Percentiles rank a stretch among this genome's conserved stretches.
These are phyloP conservation scores for Dugesia japonica DNA, from an alignment of 2,888 invertebrate species.

Conservation along the genomic window DNA sequence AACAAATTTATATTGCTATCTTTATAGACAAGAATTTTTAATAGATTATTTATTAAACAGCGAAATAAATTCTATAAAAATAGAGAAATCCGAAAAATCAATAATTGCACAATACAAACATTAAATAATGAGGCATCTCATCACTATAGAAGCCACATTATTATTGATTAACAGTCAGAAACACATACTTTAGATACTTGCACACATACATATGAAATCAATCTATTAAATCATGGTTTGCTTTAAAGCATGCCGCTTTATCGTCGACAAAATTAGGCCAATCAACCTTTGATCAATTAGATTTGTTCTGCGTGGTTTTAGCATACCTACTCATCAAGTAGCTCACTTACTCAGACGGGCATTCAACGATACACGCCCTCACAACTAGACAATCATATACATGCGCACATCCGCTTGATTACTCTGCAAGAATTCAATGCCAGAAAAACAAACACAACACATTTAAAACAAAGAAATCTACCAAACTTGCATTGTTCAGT, in stretches of 20 bases:
- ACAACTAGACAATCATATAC: not conserved
- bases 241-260: conserved; percentile 11
- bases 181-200: conserved; percentile 11
- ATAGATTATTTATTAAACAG: no score
- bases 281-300: conserved; percentile 16
- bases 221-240: conserved; percentile 13
- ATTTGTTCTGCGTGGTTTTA: conserved; percentile 20
- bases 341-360: conserved; percentile 11
- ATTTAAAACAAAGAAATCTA: conserved; percentile 20
- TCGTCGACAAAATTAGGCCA: conserved; percentile 20
- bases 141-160: conserved; percentile 14
- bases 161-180: conserved; percentile 20
- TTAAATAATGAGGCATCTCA: conserved; percentile 1
- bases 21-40: no score
- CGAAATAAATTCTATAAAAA: no score
- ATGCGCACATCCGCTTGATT: conserved; percentile 1
- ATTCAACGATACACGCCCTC: conserved; percentile 14
- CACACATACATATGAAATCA: conserved; percentile 9
- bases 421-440: not conserved
- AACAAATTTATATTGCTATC: no score
- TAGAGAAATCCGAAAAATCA: not conserved
- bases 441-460: conserved; percentile 16
- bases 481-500: conserved; percentile 14
- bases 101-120: conserved; percentile 6
- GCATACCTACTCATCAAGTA: conserved; percentile 16